Evolutionary conservation across 1,140 invertebrate genomes (phyloP).

Genomic region (Diorhabda carinulata): DNA sequence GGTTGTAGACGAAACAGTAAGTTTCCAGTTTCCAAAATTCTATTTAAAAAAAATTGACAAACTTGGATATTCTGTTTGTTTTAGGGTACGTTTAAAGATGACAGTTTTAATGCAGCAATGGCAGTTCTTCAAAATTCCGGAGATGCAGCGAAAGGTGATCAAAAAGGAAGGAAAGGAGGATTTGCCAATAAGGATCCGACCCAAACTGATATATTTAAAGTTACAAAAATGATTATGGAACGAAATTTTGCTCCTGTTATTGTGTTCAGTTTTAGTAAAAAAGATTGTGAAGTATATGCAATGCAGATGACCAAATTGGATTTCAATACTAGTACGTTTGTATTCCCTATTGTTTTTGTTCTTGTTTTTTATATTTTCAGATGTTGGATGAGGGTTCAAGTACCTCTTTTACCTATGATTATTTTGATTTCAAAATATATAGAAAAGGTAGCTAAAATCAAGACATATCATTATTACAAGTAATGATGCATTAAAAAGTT

Average conservation of each 20-base stretch:
- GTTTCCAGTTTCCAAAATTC: constrained; percentile 20
- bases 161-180: constrained; percentile 66
- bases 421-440: neutral
- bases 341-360: too few species aligned
- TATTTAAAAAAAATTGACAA: neutral
- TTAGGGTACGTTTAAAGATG: constrained; percentile 88
- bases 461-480: neutral
- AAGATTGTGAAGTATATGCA: constrained; percentile 96
- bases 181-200: constrained; percentile 60
- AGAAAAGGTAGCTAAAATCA: constrained; percentile 1
- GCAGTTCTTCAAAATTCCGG: constrained; percentile 70
- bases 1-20: constrained; percentile 88
- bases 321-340: constrained; percentile 77
- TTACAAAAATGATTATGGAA: constrained; percentile 99
- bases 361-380: too few species aligned
- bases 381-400: too few species aligned
- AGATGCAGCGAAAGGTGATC: constrained; percentile 72
- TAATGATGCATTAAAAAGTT: neutral
- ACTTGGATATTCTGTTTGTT: constrained; percentile 3
- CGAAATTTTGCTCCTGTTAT: constrained; percentile 96
- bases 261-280: constrained; percentile 98
- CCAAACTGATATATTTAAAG: constrained; percentile 90
- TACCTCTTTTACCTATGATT: too few species aligned
- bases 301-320: constrained; percentile 95
- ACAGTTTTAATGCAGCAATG: constrained; percentile 98